Base-by-base conservation (phyloP, 2,113 vertebrate genomes). In the Catharus bicknelli region DNA sequence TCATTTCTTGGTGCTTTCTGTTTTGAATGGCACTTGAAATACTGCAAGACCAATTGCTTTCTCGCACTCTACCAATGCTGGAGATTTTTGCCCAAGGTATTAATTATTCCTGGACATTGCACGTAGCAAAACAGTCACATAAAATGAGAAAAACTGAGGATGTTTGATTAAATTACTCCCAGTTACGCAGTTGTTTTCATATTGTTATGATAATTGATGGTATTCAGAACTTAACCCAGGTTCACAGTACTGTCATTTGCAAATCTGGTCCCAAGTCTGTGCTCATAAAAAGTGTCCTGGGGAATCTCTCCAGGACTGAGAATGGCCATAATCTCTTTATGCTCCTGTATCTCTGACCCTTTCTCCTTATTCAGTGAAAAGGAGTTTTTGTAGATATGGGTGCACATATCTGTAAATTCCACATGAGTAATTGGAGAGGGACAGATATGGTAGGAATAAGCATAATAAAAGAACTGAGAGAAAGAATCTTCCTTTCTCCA, bases 151-250 rank as follows among this genome's bases (percentile, higher is more conserved):
- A 64, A 85, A 86, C 25, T 47, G 86, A 63, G 72, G 57, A 45
- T 83, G 68, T 92, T 86, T 94, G 69, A 86, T 88, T 90, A 81
- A 94, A 90, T 90, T 86, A 74, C 16, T 92, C 40, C 48, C 51
- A 74, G 61, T 90, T 90, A 88, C 13, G 20, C 55, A 36, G 64
- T 88, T 81, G 80, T 88, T 92, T 90, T 85, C n/a, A 20, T 59
- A 86, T 80, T 90, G 72, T 94, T 92, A 81, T 83, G 77, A 29
- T 94, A 95, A 95, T 81, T 69, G 48, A 53, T 47, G 73, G 57
- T 61, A 83, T 95, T 93, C 76, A 81, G 54, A 90, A 86, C 13
- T 62, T 83, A 86, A 80, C 76, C 88, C 75, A 68, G 25, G 61
- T 93, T 95, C 83, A 78, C 48, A 59, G 53, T 48, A 29, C 80